Percentiles rank a stretch among this genome's conserved stretches.
These are phyloP conservation scores for Phrynosoma blainvillii DNA, from an alignment of 2,113 vertebrate genomes.

Conservation along the genomic window DNA sequence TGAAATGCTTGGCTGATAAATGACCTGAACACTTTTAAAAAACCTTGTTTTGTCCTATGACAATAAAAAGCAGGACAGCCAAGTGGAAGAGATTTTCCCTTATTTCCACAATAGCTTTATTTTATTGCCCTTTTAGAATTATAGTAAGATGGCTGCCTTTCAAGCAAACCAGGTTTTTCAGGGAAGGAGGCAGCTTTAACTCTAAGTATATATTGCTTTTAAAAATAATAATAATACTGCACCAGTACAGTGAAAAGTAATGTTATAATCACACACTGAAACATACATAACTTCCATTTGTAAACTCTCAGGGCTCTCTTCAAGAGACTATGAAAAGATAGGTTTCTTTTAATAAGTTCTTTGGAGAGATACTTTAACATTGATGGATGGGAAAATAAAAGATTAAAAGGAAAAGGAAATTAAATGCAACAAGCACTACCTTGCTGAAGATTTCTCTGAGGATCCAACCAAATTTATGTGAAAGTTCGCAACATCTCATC, in stretches of 20 bases:
- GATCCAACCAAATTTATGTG: constrained; percentile 32
- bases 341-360: background rate
- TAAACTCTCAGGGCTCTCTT: constrained; percentile 32
- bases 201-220: constrained; percentile 20
- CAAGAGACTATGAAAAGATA: constrained; percentile 39
- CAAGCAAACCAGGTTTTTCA: constrained; percentile 16
- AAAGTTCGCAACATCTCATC: background rate
- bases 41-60: constrained; percentile 23
- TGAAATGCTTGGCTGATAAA: constrained; percentile 65
- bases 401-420: constrained; percentile 38
- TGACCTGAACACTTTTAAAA: constrained; percentile 59
- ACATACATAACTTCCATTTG: background rate
- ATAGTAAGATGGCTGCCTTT: background rate
- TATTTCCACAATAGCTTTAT: constrained; percentile 44
- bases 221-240: background rate
- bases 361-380: constrained; percentile 24
- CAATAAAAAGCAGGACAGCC: constrained; percentile 64
- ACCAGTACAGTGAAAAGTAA: background rate
- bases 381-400: background rate
- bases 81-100: constrained; percentile 56
- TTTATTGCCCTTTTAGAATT: constrained; percentile 38
- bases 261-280: background rate
- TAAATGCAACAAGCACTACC: constrained; percentile 42
- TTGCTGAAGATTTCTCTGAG: constrained; percentile 45
- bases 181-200: constrained; percentile 28